phyloP scores from a whole-genome alignment of 1,140 invertebrate genomes.

The Drosophila arawakana region DNA sequence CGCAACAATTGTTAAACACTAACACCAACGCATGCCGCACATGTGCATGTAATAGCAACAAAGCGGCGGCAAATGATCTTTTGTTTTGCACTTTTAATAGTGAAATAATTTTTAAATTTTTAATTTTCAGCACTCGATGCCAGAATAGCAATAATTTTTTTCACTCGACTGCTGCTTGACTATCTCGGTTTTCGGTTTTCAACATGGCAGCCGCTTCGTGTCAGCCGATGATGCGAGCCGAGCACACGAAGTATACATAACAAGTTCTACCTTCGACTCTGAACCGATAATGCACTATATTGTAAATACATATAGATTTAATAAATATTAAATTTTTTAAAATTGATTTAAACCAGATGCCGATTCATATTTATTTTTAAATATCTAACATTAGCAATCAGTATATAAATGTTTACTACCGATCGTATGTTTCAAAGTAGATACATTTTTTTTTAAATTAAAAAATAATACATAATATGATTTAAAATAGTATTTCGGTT shows the following conservation, averaged over 20 bases:
- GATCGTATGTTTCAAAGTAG: slow-evolving; percentile 5
- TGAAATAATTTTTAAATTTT: not conserved
- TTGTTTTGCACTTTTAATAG: not conserved
- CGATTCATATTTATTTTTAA: not conserved
- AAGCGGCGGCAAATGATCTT: slow-evolving; percentile 27
- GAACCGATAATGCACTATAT: slow-evolving; percentile 33
- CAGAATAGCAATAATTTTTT: slow-evolving; percentile 42
- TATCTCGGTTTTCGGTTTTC: slow-evolving; percentile 53
- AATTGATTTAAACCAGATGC: not conserved
- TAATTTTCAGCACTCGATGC: slow-evolving; percentile 2
- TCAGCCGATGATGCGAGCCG: slow-evolving; percentile 9
- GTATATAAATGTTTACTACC: not conserved
- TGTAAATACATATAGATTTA: not conserved
- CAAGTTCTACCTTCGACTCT: slow-evolving; percentile 27
- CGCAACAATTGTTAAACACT: slow-evolving; percentile 36
- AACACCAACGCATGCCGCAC: slow-evolving; percentile 18
- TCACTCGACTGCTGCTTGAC: slow-evolving; percentile 50
- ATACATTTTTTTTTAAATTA: not conserved
- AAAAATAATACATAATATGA: not conserved
- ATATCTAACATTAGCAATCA: not conserved
- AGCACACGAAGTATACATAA: slow-evolving; percentile 54
- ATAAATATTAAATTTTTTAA: slow-evolving; percentile 1
- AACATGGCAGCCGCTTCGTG: slow-evolving; percentile 68
- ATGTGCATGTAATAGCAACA: not conserved
- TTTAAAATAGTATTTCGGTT: not conserved